Base-by-base conservation (phyloP, 1,140 invertebrate species). In the Drosophila pallidifrons region DNA sequence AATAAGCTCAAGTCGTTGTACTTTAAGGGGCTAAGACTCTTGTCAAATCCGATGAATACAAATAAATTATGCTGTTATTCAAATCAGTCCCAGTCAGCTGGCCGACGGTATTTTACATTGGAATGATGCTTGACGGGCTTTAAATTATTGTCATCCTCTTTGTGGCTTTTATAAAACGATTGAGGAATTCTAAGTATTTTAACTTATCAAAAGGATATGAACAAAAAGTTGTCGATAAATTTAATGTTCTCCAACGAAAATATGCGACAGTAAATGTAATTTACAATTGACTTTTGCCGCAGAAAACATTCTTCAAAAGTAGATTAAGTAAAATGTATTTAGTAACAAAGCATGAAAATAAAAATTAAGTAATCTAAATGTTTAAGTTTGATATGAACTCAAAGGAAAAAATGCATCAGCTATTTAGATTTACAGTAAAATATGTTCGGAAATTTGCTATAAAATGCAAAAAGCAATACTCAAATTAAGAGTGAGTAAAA, bases 1-100 rank as follows among this genome's bases (percentile, higher is more conserved):
- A 87, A 82, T 88, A 79, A 83, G 83, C 80, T 59, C 77, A 55
- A 88, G 80, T 82, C 82, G 80, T 70, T 85, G 81, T 70, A 70
- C 81, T 75, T 47, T 58, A 67, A 45, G 52, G 49, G 57, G 20
- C 71, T 74, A 63, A 71, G 54, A 49, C 55, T 61, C 61, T 67
- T 65, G 47, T 66, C 46, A 51, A 71, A 75, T 66, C 65, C 61
- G 75, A 75, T 72, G 60, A 70, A 60, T 68, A 55, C 72, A 88
- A 74, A 68, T 70, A 82, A 88, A 82, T 86, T 88, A 86, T 86
- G 83, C 77, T 68, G 78, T 82, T 88, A 52, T 75, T 74, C 60
- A 46, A 76, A 78, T 59, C 47, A 60, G 15, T 16, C 51, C 35
- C 47, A 66, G 59, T 66, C 72, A 68, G 64, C 64, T 61, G 65